Evolutionary conservation across 2,113 vertebrate species (phyloP), one percentile per base, ranked within the genome.

Genomic region (Charina bottae): DNA sequence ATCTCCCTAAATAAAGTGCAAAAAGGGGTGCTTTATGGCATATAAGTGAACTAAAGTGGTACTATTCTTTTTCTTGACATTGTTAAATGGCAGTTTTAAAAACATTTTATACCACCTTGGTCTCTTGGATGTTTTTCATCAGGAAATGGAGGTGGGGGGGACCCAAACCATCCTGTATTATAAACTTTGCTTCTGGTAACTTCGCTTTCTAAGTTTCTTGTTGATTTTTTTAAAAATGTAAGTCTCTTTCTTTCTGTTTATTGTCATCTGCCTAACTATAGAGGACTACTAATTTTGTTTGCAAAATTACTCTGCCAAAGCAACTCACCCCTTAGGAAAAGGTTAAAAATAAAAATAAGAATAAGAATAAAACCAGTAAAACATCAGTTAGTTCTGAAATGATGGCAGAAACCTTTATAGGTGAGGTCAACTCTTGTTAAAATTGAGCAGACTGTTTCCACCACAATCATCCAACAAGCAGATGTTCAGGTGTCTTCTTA

Each of bases 1-100:
- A 97, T 98, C 83, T 98, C 98, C 97, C 97, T 97, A 97, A 98
- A 97, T 97, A 98, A 97, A 98, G 68, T 97, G 96, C 96, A 97
- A 26, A 96, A 91, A 56, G 64, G 46, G 58, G 58, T 28, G n/a
- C 95, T 97, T 97, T 97, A 95, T 95, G 96, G 90, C 96, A 97
- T 91, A 95, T 92, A 95, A 60, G 95, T 89, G 93, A 78, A 94
- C 97, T 97, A 97, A 98, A 97, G 96, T 78, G 93, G 93, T 96
- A 93, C 96, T 95, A 54, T 97, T 97, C 95, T 94, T 92, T 96
- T 97, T 96, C 94, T 95, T 92, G 0, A 94, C 97, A 96, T 97
- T 97, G 97, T 97, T 96, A 97, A 97, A 96, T 94, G 90, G 92
- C 90, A 95, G 93, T 93, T 97, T 96, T 97, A 92, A 37, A 96